Evolutionary conservation across 2,888 invertebrate genomes (phyloP), one percentile per base, ranked within the genome.

Genomic region (Biston betularia): DNA sequence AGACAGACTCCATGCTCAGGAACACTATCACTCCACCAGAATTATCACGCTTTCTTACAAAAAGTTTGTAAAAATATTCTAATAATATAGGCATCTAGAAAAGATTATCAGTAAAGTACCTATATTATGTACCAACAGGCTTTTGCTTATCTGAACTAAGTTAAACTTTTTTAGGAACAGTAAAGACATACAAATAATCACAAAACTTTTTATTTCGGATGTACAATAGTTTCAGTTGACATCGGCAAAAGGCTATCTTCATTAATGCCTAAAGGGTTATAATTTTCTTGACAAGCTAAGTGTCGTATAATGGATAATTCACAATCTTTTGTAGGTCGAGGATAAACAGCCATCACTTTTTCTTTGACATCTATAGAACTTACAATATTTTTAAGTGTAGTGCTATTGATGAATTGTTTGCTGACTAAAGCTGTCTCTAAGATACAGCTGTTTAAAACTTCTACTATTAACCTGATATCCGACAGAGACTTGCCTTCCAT

Each of bases 401-500:
- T 72, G 14, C 63, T 71, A 53, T 77, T 84, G 8, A 89, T 85
- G 70, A 87, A 88, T 0, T 83, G 73, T 78, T 86, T 91, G 64
- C 89, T 87, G 1, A 82, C 76, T 24, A 88, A 72, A 0, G 88
- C 89, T 2, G 90, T 85, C 66, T 92, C 91, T 42, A 87, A 49
- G n/a, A 91, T 72, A 76, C 90, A 89, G 70, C 85, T 87, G 68
- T 85, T 82, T 6, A 92, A 63, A 1, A 89, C 61, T 5, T 82
- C 69, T 48, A 77, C 69, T 0, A 77, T 68, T 1, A 73, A 57
- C 38, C 75, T 76, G 63, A 90, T 83, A 9, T 82, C 73, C 1
- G 71, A 65, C 8, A 91, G 58, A 10, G 83, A 63, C 78, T 90
- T 91, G 0, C 93, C 93, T 71, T 90, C 90, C 75, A 93, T 78